Evolutionary conservation across 2,888 invertebrate species (phyloP).

Genomic region (Deilephila porcellus): DNA sequence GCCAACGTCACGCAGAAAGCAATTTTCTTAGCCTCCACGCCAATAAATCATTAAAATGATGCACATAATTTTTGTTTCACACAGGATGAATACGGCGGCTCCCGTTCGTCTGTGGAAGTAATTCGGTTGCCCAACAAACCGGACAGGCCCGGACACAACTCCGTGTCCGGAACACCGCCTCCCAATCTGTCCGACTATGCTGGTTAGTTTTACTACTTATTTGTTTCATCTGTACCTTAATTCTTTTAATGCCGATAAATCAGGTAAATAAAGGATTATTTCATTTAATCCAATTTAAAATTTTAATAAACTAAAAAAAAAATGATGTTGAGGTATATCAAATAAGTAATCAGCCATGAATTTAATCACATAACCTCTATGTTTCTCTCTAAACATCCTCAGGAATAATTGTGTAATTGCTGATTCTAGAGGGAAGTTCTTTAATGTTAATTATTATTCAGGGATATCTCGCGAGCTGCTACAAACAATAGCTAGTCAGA

Average conservation of each 20-base stretch:
- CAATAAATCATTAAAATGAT: background rate
- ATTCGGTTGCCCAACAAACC: conserved; percentile 91
- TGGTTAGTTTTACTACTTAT: conserved; percentile 48
- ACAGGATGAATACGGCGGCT: conserved; percentile 74
- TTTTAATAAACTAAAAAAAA: too few species aligned
- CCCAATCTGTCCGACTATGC: conserved; percentile 79
- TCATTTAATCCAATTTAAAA: too few species aligned
- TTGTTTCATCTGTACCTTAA: background rate
- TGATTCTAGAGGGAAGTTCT: too few species aligned
- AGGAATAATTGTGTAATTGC: too few species aligned
- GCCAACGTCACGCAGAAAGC: too few species aligned
- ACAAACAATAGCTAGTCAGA: conserved; percentile 82
- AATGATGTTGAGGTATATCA: too few species aligned
- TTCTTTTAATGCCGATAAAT: too few species aligned
- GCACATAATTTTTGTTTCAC: background rate
- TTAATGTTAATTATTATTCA: conserved; percentile 38
- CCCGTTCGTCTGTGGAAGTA: conserved; percentile 91
- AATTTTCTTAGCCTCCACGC: too few species aligned
- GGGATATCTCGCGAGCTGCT: conserved; percentile 80
- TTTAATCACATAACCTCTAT: too few species aligned
- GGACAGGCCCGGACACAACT: conserved; percentile 61
- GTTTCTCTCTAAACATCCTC: too few species aligned
- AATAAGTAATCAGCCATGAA: too few species aligned
- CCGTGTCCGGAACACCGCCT: conserved; percentile 82
- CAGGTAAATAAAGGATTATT: too few species aligned